phyloP scores from a whole-genome alignment of 1,140 invertebrate species.

The Sycophila sp. region DNA sequence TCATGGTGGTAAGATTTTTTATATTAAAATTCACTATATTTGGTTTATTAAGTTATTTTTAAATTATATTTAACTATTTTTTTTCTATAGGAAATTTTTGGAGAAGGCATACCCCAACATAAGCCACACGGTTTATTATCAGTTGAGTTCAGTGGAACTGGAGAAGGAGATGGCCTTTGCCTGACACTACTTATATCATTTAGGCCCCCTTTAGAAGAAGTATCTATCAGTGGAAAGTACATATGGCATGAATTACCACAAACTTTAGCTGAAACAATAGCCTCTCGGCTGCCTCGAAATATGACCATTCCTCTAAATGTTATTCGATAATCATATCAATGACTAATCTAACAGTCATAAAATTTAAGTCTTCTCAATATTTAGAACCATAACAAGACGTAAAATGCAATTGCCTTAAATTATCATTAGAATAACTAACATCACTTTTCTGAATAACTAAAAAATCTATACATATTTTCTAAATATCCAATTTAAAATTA shows the following conservation, averaged over 20 bases:
- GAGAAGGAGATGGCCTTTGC: slow-evolving; percentile 80
- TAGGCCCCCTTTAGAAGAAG: slow-evolving; percentile 83
- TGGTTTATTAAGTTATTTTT: background rate
- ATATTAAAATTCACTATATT: too few relatives aligned
- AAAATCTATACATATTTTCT: too few relatives aligned
- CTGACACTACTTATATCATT: slow-evolving; percentile 88
- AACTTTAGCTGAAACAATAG: slow-evolving; percentile 76
- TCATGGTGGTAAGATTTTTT: slow-evolving; percentile 77
- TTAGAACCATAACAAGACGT: background rate
- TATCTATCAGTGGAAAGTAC: slow-evolving; percentile 86
- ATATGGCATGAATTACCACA: slow-evolving; percentile 84
- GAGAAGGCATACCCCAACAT: slow-evolving; percentile 84
- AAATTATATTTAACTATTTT: slow-evolving; percentile 8
- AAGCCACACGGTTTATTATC: slow-evolving; percentile 84
- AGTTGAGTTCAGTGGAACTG: slow-evolving; percentile 69
- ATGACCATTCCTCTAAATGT: slow-evolving; percentile 84
- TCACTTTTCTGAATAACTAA: too few relatives aligned
- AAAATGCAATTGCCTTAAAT: too few relatives aligned
- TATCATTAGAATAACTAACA: background rate
- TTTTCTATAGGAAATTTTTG: slow-evolving; percentile 81
- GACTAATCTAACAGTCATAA: background rate
- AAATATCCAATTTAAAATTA: slow-evolving; percentile 4
- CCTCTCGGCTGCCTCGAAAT: slow-evolving; percentile 74
- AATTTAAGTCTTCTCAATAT: background rate
- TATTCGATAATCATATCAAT: slow-evolving; percentile 71